Evolutionary conservation across 2,888 invertebrate species (phyloP), one percentile per base, ranked within the genome.

Genomic region (Polylopha cassiicola): DNA sequence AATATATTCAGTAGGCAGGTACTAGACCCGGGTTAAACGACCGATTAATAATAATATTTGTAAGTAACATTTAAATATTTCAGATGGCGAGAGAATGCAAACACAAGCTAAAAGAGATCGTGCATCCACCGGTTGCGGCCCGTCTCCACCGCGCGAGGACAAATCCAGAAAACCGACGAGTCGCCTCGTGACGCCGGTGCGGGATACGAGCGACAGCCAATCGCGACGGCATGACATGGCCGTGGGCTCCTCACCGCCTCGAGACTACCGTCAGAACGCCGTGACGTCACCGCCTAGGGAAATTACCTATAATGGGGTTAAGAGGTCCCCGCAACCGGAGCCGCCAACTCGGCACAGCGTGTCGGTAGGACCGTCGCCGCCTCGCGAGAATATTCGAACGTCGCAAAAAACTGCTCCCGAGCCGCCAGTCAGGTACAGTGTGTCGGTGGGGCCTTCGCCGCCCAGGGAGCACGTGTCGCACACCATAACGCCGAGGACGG

Each of bases 111-210:
- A 57, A 43, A 73, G 64, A 50, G 74, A 75, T 45, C 70, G 72
- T 3, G 50, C 55, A 1, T 89, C 90, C 0, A 90, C 89, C 2
- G 89, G 87, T n/a, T 89, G 89, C 49, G 90, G 90, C 1, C 86
- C 89, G 13, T 90, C 90, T 0, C 89, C 90, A 3, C 88, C 89
- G 1, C 72, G 80, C 44, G 88, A 89, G 46, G 62, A 58, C 5
- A 58, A 48, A 22, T 10, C 41, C n/a, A 60, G 48, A 16, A 66
- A 61, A 43, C 43, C 58, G 16, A 42, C 53, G 30, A 73, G 63
- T 43, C 61, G 69, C 8, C 59, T 74, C 5, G 60, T 64, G 18
- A 78, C 90, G 0, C 89, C 90, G 1, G 87, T 87, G 1, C 71
- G 79, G 48, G 78, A 77, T 24, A 60, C 61, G 28, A 64, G 38